Percentiles rank a stretch among this genome's conserved stretches.
phyloP scores from a whole-genome alignment of 2,797 vertebrate species.

The Epinephelus awoara region DNA sequence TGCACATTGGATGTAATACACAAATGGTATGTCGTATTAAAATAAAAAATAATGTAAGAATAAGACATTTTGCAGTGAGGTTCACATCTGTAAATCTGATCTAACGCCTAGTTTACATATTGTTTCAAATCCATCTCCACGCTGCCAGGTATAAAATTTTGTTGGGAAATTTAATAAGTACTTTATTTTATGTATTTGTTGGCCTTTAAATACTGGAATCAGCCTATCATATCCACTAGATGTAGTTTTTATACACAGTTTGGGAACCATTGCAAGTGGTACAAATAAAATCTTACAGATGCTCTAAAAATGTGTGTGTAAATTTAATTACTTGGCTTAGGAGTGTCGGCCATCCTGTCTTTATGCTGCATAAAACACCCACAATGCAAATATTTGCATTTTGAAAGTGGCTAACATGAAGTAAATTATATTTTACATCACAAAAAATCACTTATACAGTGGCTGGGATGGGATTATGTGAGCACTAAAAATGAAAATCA shows the following conservation, averaged over 20 bases:
- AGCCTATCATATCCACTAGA: neutral
- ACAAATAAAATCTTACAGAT: constrained; percentile 27
- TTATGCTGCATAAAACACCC: constrained; percentile 22
- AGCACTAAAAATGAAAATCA: constrained; percentile 32
- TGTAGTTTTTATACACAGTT: neutral
- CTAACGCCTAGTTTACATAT: neutral
- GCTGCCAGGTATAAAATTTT: neutral
- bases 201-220: neutral
- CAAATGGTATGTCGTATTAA: too few relatives aligned
- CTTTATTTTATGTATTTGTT: neutral
- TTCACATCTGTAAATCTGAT: neutral
- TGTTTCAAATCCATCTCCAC: neutral
- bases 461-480: constrained; percentile 12
- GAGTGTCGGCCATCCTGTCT: constrained; percentile 14
- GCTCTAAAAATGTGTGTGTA: constrained; percentile 31
- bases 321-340: constrained; percentile 53
- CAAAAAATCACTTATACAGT: constrained; percentile 24
- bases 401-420: constrained; percentile 26
- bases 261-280: neutral
- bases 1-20: too few relatives aligned
- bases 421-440: constrained; percentile 43
- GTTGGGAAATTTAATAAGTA: neutral
- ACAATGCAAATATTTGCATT: constrained; percentile 59
- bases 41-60: too few relatives aligned
- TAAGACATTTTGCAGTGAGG: too few relatives aligned